These are phyloP conservation scores for Drosophila suzukii DNA, from an alignment of 1,140 invertebrate genomes.

Conservation along the genomic window DNA sequence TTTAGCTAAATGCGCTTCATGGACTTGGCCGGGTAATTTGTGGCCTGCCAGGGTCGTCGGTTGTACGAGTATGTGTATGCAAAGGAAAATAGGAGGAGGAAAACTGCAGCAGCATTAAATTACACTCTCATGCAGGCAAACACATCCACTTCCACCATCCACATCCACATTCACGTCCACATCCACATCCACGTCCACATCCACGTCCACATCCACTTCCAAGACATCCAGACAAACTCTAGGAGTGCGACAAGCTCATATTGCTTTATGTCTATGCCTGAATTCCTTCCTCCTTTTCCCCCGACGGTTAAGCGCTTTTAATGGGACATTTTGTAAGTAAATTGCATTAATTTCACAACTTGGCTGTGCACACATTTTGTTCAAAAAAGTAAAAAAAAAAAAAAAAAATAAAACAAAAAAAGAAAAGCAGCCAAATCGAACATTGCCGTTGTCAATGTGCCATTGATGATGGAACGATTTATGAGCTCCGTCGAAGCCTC, in stretches of 20 bases:
- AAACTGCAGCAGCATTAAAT: slow-evolving; percentile 74
- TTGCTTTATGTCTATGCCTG: slow-evolving; percentile 44
- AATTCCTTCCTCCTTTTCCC: neutral
- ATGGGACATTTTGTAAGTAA: slow-evolving; percentile 78
- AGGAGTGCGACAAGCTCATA: slow-evolving; percentile 65
- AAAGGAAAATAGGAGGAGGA: slow-evolving; percentile 17
- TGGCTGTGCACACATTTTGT: slow-evolving; percentile 12
- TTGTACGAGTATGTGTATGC: neutral
- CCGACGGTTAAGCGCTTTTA: slow-evolving; percentile 61
- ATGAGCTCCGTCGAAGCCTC: slow-evolving; percentile 40
- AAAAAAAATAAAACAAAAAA: neutral
- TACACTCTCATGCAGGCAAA: slow-evolving; percentile 53
- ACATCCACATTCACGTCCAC: neutral
- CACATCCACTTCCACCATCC: neutral
- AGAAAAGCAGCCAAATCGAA: slow-evolving; percentile 29
- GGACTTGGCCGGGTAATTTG: slow-evolving; percentile 75
- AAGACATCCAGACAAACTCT: slow-evolving; percentile 10
- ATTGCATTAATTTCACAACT: slow-evolving; percentile 77
- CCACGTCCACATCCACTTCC: neutral
- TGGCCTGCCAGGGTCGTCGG: slow-evolving; percentile 37
- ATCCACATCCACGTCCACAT: too few species aligned
- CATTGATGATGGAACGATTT: slow-evolving; percentile 76
- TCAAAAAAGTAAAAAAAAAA: neutral
- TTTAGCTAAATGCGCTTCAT: slow-evolving; percentile 77
- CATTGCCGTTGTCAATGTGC: slow-evolving; percentile 71